phyloP scores from a whole-genome alignment of 2,888 invertebrate species.

The Notodonta ziczac region DNA sequence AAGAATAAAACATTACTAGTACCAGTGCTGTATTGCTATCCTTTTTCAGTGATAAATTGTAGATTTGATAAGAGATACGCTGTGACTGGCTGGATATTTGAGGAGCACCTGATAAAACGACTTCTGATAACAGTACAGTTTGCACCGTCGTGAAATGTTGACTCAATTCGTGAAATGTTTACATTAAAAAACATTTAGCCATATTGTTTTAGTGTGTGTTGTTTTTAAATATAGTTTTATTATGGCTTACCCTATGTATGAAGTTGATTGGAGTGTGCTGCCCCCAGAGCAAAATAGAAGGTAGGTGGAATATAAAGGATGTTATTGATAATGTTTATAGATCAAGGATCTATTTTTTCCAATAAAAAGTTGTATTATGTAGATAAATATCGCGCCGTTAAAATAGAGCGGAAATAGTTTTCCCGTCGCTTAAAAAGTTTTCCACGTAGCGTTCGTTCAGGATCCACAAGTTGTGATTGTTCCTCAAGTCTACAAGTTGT shows the following conservation, averaged over 20 bases:
- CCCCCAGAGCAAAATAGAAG: conserved; percentile 94
- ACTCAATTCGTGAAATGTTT: conserved; percentile 72
- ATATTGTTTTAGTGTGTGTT: conserved; percentile 51
- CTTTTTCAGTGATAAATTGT: conserved; percentile 82
- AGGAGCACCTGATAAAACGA: conserved; percentile 79
- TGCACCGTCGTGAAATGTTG: conserved; percentile 72
- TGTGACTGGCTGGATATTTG: conserved; percentile 80
- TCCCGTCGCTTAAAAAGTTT: conserved; percentile 40
- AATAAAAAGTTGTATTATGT: conserved; percentile 18
- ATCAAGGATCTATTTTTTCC: conserved; percentile 20
- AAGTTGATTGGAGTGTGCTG: conserved; percentile 93
- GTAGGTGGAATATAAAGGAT: conserved; percentile 73
- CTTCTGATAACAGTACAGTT: conserved; percentile 79
- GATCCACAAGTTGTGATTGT: conserved; percentile 36
- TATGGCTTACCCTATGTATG: conserved; percentile 86
- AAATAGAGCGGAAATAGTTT: conserved; percentile 33
- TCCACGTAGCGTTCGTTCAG: conserved; percentile 65
- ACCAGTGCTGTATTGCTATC: conserved; percentile 77
- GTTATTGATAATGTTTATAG: conserved; percentile 14
- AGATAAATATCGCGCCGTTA: conserved; percentile 15
- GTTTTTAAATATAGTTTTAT: conserved; percentile 44
- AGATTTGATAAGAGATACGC: conserved; percentile 83
- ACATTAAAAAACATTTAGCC: conserved; percentile 56
- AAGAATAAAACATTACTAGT: conserved; percentile 73
- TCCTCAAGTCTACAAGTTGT: background rate